Conservation (phyloP, 2,113 vertebrate genomes). For the Gambusia affinis region DNA sequence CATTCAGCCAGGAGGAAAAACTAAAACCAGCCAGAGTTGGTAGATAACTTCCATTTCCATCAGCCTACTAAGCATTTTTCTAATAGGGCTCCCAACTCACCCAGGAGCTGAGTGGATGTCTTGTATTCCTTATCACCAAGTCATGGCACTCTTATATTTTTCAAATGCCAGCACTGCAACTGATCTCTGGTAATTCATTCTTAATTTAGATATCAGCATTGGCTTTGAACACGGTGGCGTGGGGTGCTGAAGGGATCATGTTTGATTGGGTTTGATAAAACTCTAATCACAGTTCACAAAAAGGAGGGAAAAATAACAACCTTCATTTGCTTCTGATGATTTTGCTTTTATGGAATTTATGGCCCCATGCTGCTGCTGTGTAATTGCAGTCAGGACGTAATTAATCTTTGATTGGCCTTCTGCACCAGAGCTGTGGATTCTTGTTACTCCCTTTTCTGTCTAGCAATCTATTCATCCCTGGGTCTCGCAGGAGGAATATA, state of each 20-base stretch:
- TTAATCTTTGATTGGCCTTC: slow-evolving; percentile 41
- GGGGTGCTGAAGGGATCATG: slow-evolving; percentile 35
- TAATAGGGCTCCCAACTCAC: slow-evolving; percentile 58
- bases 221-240: slow-evolving; percentile 39
- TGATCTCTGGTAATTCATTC: slow-evolving; percentile 37
- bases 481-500: neutral
- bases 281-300: slow-evolving; percentile 36
- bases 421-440: slow-evolving; percentile 19
- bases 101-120: slow-evolving; percentile 54
- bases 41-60: slow-evolving; percentile 72
- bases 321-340: slow-evolving; percentile 37
- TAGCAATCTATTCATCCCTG: neutral
- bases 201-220: slow-evolving; percentile 25
- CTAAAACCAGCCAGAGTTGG: slow-evolving; percentile 52
- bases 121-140: slow-evolving; percentile 57
- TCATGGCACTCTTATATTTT: slow-evolving; percentile 40
- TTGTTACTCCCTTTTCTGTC: slow-evolving; percentile 25
- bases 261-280: slow-evolving; percentile 59
- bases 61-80: slow-evolving; percentile 69
- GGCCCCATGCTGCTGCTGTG: slow-evolving; percentile 35
- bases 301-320: slow-evolving; percentile 11
- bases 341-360: slow-evolving; percentile 47
- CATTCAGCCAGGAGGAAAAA: slow-evolving; percentile 60
- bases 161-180: slow-evolving; percentile 26
- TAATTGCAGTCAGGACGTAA: slow-evolving; percentile 48